Evolutionary conservation across 2,113 vertebrate genomes (phyloP).

Genomic region (Gnathonemus longibarbis): DNA sequence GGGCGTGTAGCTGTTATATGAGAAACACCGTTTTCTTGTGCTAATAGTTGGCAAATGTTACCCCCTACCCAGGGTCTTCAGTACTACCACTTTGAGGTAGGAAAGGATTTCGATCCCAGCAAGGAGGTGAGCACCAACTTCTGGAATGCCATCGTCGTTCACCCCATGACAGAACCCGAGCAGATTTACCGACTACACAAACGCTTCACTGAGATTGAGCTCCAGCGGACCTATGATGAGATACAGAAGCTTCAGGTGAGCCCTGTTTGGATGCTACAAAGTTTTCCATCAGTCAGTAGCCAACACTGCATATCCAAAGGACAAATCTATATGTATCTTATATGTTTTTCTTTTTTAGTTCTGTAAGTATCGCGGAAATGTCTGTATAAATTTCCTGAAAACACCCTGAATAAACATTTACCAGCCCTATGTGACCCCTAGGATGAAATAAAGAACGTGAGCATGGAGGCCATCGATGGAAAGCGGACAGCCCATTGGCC

Average conservation of each 20-base stretch:
- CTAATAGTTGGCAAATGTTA: not conserved
- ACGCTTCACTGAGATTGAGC: conserved; percentile 81
- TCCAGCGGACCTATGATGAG: conserved; percentile 85
- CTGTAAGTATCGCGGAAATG: not conserved
- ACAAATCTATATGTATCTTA: not conserved
- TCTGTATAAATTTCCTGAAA: not conserved
- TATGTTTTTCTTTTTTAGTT: not conserved
- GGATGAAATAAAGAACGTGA: conserved; percentile 89
- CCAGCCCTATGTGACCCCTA: conserved; percentile 42
- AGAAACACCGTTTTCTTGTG: not conserved
- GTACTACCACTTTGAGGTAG: conserved; percentile 79
- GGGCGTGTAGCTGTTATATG: not conserved
- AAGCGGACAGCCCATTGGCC: conserved; percentile 77
- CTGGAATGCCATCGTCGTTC: conserved; percentile 74
- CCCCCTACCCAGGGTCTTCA: conserved; percentile 61
- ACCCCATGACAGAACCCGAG: conserved; percentile 82
- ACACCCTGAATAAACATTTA: not conserved
- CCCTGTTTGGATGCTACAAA: not conserved
- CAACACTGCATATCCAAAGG: not conserved
- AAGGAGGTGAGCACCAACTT: conserved; percentile 68
- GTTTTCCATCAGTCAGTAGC: not conserved
- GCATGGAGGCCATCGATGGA: conserved; percentile 74
- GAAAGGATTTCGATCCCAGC: conserved; percentile 63
- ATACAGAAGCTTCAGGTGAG: conserved; percentile 90
- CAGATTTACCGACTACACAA: conserved; percentile 91